Base-by-base conservation (phyloP, 1,140 invertebrate genomes). In the Pectinophora gossypiella region DNA sequence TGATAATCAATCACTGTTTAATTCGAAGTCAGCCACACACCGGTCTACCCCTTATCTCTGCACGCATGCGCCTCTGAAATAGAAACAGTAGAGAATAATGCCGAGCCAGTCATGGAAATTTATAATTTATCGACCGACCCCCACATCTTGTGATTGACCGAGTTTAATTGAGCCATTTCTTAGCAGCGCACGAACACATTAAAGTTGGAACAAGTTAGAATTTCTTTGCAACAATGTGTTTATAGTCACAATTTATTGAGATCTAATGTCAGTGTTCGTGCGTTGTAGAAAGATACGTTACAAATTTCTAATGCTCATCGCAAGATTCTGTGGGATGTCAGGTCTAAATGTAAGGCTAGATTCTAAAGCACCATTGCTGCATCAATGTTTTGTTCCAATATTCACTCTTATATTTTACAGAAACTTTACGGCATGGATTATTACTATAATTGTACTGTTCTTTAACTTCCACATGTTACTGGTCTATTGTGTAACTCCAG, bases 61-160 rank as follows among this genome's bases (percentile, higher is more conserved):
- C 76, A 80, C 74, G 79, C 82, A 86, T 86, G 83, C 79, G 83
- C 83, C 83, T 86, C 83, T 85, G 83, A 79, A 86, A 86, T 72
- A 60, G 81, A 82, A 83, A 85, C 61, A 80, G 59, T 76, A 65
- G 71, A 79, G 69, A 84, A 83, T 82, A 82, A 79, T 84, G 83
- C 83, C 66, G 65, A 85, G 79, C 82, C 74, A 80, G 83, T 85
- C 83, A 86, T 86, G 83, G 83, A 85, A 86, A 86, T 85, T 85
- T 84, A 64, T 69, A 53, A 1, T 44, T 3, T 40, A 16, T 16
- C 7, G 38, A 40, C 38, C 16, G 38, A 19, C 6, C 21, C 20
- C 12, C 7, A 45, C 18, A 12, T 45, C 20, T 32, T n/a, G 27
- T 32, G 27, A 32, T 32, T 2, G 27, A 32, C 27, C 9, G 1